phyloP scores from a whole-genome alignment of 2,888 invertebrate genomes.

The Antheraea assamensis region DNA sequence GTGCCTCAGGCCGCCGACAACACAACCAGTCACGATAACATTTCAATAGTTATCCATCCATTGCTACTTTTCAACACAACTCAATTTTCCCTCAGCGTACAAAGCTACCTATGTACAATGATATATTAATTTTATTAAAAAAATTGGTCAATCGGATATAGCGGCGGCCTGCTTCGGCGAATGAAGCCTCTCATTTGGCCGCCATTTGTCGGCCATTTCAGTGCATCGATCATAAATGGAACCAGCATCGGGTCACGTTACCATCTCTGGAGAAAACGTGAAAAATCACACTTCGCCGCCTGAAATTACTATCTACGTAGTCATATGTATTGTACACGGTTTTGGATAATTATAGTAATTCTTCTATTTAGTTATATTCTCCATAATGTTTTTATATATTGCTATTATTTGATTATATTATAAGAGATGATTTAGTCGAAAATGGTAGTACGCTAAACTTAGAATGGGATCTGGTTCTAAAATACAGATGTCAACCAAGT shows the following conservation, averaged over 20 bases:
- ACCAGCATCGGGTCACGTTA: slow-evolving; percentile 79
- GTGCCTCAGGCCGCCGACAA: slow-evolving; percentile 72
- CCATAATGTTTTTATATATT: background rate
- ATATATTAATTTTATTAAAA: slow-evolving; percentile 38
- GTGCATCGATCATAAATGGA: slow-evolving; percentile 81
- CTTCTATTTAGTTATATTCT: background rate
- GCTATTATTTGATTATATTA: background rate
- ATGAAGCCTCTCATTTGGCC: slow-evolving; percentile 81
- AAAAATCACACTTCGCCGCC: slow-evolving; percentile 79
- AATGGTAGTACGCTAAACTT: too few relatives aligned
- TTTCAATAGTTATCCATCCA: slow-evolving; percentile 37
- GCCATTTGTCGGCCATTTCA: slow-evolving; percentile 82
- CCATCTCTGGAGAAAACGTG: slow-evolving; percentile 76
- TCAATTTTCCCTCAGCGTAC: background rate
- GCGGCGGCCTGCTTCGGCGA: slow-evolving; percentile 70
- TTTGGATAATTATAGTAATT: background rate
- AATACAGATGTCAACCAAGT: too few relatives aligned
- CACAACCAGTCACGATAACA: slow-evolving; percentile 35
- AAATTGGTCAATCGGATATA: slow-evolving; percentile 62
- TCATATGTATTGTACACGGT: slow-evolving; percentile 17
- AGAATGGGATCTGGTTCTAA: too few relatives aligned
- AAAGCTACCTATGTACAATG: slow-evolving; percentile 34
- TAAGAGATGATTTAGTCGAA: too few relatives aligned
- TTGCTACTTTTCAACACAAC: slow-evolving; percentile 35
- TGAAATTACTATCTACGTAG: slow-evolving; percentile 64